These are phyloP conservation scores for Potamarius usumacintae DNA, from an alignment of 2,113 vertebrate genomes.

Conservation along the genomic window DNA sequence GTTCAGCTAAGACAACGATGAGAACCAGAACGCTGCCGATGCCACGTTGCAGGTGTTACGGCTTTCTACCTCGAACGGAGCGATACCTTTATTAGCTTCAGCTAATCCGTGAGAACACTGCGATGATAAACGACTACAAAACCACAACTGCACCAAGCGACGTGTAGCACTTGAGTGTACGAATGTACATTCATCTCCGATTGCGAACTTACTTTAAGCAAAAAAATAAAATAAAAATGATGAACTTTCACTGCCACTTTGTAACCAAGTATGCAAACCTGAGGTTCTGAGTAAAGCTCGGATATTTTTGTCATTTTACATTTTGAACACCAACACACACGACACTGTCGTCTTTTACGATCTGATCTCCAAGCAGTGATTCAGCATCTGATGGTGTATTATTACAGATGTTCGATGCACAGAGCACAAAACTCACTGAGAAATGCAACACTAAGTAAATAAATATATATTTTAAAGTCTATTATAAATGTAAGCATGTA, in stretches of 20 bases:
- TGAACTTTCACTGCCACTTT: conserved; percentile 34
- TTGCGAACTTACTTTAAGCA: neutral
- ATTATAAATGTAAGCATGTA: neutral
- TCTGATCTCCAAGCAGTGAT: neutral
- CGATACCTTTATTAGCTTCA: conserved; percentile 1
- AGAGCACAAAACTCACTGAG: neutral
- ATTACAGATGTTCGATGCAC: neutral
- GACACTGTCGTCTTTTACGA: neutral
- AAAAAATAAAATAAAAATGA: neutral
- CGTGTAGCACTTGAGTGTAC: conserved; percentile 35
- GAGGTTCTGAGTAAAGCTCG: neutral
- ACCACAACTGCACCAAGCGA: neutral
- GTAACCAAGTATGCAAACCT: conserved; percentile 37
- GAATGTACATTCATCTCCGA: neutral
- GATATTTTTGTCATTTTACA: neutral
- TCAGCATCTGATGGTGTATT: neutral
- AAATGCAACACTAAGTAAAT: conserved; percentile 24
- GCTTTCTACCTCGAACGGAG: conserved; percentile 44
- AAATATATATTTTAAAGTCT: neutral
- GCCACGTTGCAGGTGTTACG: neutral
- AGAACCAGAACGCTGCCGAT: neutral
- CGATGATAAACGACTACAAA: neutral
- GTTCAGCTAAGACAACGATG: neutral
- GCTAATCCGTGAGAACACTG: neutral
- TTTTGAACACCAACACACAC: neutral